Conservation (phyloP, 2,113 vertebrate genomes). For the Isichthys henryi region DNA sequence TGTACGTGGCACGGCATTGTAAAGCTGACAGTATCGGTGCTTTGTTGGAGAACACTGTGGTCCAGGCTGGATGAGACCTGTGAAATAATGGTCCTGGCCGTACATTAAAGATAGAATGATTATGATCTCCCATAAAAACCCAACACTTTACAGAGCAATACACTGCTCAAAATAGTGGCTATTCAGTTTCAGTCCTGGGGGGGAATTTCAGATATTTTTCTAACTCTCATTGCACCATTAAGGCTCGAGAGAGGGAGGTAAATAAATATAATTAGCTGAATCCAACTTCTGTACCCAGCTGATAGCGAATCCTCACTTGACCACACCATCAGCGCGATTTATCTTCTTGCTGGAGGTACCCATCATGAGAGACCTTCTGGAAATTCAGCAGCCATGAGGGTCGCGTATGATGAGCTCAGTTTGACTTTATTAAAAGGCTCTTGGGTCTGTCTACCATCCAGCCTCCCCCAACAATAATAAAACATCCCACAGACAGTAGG, state of each 20-base stretch:
- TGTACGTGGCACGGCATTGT: neutral
- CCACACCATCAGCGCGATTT: neutral
- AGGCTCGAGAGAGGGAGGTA: neutral
- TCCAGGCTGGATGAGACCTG: neutral
- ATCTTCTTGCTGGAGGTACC: neutral
- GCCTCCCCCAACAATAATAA: neutral
- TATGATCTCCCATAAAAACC: neutral
- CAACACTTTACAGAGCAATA: neutral
- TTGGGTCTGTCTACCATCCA: neutral
- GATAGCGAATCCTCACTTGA: neutral
- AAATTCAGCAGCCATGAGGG: neutral
- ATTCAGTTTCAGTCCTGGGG: neutral
- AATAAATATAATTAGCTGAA: neutral
- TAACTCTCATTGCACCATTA: neutral
- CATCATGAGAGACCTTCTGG: neutral
- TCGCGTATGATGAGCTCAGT: neutral
- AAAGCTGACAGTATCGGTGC: neutral
- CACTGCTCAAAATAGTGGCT: neutral
- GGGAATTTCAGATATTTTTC: neutral
- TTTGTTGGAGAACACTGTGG: neutral
- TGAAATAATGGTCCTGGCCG: neutral
- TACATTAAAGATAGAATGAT: neutral
- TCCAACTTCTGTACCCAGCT: neutral
- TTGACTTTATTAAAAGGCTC: neutral
- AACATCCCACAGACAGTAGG: neutral